Base-by-base conservation (phyloP, 2,113 vertebrate genomes). In the Cynopterus brachyotis region DNA sequence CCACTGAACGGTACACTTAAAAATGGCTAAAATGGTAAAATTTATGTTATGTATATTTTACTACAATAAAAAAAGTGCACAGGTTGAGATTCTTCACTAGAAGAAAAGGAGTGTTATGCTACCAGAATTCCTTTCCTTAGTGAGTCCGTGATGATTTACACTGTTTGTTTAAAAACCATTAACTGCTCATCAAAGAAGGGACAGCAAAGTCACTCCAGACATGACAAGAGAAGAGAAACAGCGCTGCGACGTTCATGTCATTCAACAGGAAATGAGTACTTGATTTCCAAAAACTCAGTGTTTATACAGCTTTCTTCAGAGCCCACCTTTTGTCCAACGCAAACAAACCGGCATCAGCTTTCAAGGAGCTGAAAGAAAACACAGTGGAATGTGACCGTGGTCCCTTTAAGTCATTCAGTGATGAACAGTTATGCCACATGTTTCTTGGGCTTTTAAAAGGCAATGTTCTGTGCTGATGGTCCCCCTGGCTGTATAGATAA, bases 401-500 rank as follows among this genome's bases (percentile, higher is more conserved):
- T 97, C 93, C 82, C 96, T 97, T 98, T 95, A 97, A 98, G 96
- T 96, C 96, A 90, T 75, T 59, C 57, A 19, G 20, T 85, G 96
- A 95, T 96, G 96, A 97, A 97, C 96, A 95, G 97, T 98, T 97
- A 97, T 97, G 94, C 79, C 94, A 96, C 84, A 1, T 97, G 96
- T 98, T 98, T 97, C 96, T 76, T 88, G 42, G 97, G 95, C 97
- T 98, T 98, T 98, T 98, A 98, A 98, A 98, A 97, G 83, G 95
- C 97, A 96, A 89, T 96, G 97, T 98, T 98, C 98, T 98, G 96
- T 98, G 97, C 96, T 95, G 96, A 95, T 94, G 95, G 91, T 98
- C 95, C 97, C 97, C 95, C 95, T 0, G 89, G 20, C 97, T 97
- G 93, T 96, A 98, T 64, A 98, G 98, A 97, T 98, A 98, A 98